A percentile compares a stretch with the other conserved stretches of the same genome.
Conservation (phyloP, 2,888 invertebrate genomes). For the Uloborus plumipes region DNA sequence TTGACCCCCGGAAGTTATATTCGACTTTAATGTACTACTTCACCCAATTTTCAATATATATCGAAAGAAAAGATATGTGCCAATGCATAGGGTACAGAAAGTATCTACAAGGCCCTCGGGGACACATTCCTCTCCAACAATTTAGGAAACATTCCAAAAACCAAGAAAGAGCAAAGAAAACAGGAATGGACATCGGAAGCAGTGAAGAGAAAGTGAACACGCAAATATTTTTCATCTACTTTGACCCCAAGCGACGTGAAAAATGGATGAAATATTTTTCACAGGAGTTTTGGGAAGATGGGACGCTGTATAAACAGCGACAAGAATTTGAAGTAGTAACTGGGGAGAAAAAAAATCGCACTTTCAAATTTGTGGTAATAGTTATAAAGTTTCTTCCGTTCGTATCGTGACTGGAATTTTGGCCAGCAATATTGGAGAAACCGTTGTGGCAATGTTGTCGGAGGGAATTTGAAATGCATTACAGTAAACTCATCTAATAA, state of each 20-base stretch:
- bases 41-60: no score
- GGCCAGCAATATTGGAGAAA: not conserved
- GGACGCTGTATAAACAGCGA: no score
- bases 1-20: no score
- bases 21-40: no score
- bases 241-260: conserved; percentile 29
- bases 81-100: no score
- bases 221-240: conserved; percentile 51
- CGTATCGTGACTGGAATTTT: no score
- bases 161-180: not conserved
- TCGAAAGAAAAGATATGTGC: no score
- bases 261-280: conserved; percentile 45
- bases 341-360: no score
- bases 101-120: conserved; percentile 1
- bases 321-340: no score
- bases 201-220: conserved; percentile 30
- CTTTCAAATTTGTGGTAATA: no score
- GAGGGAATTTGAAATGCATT: not conserved
- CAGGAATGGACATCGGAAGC: conserved; percentile 18
- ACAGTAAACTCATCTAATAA: no score
- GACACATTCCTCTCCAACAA: conserved; percentile 20
- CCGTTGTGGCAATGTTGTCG: not conserved
- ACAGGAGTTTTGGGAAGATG: conserved; percentile 7
- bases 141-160: conserved; percentile 10
- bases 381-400: no score